These are phyloP conservation scores for Lutraria rhynchaena DNA, from an alignment of 1,140 invertebrate species.

Conservation along the genomic window DNA sequence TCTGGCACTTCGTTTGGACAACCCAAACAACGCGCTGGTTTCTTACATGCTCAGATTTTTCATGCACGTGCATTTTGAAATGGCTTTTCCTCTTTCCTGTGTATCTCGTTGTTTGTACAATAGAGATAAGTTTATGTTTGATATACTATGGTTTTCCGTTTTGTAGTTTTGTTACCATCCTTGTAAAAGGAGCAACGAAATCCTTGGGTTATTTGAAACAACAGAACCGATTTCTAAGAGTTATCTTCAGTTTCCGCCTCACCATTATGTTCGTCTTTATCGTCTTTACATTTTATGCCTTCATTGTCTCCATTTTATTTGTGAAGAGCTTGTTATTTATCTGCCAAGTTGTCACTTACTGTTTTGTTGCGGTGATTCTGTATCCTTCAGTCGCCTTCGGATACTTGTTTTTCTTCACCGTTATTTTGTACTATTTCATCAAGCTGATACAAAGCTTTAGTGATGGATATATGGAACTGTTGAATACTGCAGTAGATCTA, in stretches of 20 bases:
- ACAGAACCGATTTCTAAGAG: background rate
- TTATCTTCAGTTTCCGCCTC: background rate
- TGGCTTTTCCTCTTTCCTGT: slow-evolving; percentile 4
- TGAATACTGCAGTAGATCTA: slow-evolving; percentile 1
- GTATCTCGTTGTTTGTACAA: background rate
- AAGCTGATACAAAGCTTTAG: slow-evolving; percentile 19
- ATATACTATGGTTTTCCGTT: slow-evolving; percentile 28
- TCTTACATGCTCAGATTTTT: background rate
- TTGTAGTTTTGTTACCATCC: slow-evolving; percentile 14
- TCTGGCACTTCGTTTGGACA: background rate
- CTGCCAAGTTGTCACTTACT: background rate
- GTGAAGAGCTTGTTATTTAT: slow-evolving; percentile 18
- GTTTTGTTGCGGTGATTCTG: slow-evolving; percentile 26
- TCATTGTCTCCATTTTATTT: slow-evolving; percentile 10
- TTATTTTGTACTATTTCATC: slow-evolving; percentile 16
- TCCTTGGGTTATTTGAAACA: background rate
- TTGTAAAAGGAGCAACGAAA: background rate
- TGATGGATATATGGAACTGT: slow-evolving; percentile 9
- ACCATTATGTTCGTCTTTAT: background rate
- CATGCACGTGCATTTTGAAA: background rate
- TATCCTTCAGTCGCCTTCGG: slow-evolving; percentile 39
- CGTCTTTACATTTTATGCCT: background rate
- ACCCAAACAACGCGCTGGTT: background rate
- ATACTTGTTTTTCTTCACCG: slow-evolving; percentile 20
- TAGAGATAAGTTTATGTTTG: background rate